Base-by-base conservation (phyloP, 2,797 vertebrate genomes). In the Pteronotus mesoamericanus region DNA sequence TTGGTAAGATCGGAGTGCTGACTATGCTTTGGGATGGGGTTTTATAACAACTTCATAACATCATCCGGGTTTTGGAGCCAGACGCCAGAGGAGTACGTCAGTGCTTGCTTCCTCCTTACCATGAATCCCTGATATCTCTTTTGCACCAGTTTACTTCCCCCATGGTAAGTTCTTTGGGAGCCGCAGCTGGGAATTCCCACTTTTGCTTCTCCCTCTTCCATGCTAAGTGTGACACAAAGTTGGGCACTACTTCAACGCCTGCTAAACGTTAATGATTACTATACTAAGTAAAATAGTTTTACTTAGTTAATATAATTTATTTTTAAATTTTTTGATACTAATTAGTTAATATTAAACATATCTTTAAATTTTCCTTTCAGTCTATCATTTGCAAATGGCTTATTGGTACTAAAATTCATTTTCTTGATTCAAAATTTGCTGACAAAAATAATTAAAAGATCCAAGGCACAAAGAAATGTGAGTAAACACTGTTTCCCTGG, bases 341-440 rank as follows among this genome's bases (percentile, higher is more conserved):
- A 71, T 75, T 24, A 26, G 34, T 72, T 95, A 22, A 64, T 39
- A 94, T 79, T 69, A 61, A 72, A 78, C 48, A 6, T 48, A 29
- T 87, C 46, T 24, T 94, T 57, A 51, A 37, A 21, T n/a, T 57
- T 82, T 61, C 44, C 3, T 83, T 4, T 9, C 88, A 55, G 26
- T n/a, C 11, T 12, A 72, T 94, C 32, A 53, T 44, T 61, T 72
- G n/a, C 8, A 80, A 94, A 87, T 57, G 24, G 34, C 37, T 75
- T 94, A 9, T 86, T 71, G 74, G 32, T 26, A 84, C 24, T 94
- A 68, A 90, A 80, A 83, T 72, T 57, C 8, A 77, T 94, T 72
- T 89, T 87, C 83, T 89, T 91, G 69, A 74, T 89, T 94, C 68
- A 92, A 87, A 92, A 79, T 61, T 69, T 79, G 95, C 42, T 90